A percentile compares a stretch with the other conserved stretches of the same genome.
phyloP scores from a whole-genome alignment of 2,113 vertebrate genomes.

The Oostethus manadensis region DNA sequence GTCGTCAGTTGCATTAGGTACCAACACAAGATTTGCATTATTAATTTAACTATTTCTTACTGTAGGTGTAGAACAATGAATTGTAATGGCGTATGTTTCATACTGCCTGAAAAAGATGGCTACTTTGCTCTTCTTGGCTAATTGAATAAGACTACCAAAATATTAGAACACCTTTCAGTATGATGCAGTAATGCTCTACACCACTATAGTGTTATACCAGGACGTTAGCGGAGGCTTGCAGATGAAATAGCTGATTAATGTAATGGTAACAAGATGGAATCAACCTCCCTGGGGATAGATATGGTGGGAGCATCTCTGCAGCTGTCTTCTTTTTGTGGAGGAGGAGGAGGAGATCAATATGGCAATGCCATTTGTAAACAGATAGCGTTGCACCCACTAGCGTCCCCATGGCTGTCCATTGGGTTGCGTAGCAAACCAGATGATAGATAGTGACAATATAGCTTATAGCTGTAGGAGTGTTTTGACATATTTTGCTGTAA shows the following conservation, averaged over 20 bases:
- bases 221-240: slow-evolving; percentile 69
- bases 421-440: slow-evolving; percentile 58
- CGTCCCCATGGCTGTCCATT: slow-evolving; percentile 64
- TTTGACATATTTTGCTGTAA: not conserved
- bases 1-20: not conserved
- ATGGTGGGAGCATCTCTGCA: slow-evolving; percentile 64
- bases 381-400: slow-evolving; percentile 69
- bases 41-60: too few species aligned
- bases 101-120: too few species aligned
- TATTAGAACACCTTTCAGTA: too few species aligned
- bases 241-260: slow-evolving; percentile 78
- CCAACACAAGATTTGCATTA: too few species aligned
- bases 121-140: too few species aligned
- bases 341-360: slow-evolving; percentile 73
- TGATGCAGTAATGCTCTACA: slow-evolving; percentile 26
- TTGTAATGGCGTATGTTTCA: too few species aligned
- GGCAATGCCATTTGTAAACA: slow-evolving; percentile 71
- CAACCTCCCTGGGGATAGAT: slow-evolving; percentile 68
- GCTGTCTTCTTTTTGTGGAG: slow-evolving; percentile 65
- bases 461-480: not conserved
- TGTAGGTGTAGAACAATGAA: too few species aligned
- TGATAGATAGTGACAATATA: slow-evolving; percentile 64
- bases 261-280: slow-evolving; percentile 78
- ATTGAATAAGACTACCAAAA: too few species aligned
- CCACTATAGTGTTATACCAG: slow-evolving; percentile 61